Conservation (phyloP, 2,888 invertebrate species). For the Eudasyphora cyanicolor region DNA sequence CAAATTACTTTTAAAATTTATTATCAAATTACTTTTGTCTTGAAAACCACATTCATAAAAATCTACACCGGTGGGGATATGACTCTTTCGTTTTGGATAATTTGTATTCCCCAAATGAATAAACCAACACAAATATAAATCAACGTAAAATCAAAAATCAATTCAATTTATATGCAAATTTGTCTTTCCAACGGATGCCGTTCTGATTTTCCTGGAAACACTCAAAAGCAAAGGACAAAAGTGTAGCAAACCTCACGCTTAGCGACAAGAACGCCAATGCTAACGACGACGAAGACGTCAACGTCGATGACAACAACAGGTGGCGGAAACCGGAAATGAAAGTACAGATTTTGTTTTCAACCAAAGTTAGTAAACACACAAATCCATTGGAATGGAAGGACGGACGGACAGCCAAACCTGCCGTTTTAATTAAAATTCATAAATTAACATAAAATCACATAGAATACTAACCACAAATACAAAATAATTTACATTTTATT, state of each 20-base stretch:
- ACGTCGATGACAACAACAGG: too few relatives aligned
- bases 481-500: neutral
- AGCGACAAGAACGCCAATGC: too few relatives aligned
- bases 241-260: too few relatives aligned
- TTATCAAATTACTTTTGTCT: neutral
- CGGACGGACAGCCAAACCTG: neutral
- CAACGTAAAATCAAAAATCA: conserved; percentile 20
- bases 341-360: neutral
- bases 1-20: conserved; percentile 10
- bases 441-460: neutral
- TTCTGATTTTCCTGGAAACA: neutral
- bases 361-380: neutral
- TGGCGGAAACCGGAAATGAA: conserved; percentile 3
- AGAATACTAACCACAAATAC: neutral
- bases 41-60: neutral
- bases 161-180: conserved; percentile 27
- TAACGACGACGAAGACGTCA: too few relatives aligned
- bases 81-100: neutral
- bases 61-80: neutral
- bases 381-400: too few relatives aligned
- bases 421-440: conserved; percentile 11
- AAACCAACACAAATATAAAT: neutral
- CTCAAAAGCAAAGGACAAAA: neutral
- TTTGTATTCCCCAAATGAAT: conserved; percentile 7
- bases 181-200: neutral